Evolutionary conservation across 1,140 invertebrate genomes (phyloP).

Genomic region (Euwallacea similis): DNA sequence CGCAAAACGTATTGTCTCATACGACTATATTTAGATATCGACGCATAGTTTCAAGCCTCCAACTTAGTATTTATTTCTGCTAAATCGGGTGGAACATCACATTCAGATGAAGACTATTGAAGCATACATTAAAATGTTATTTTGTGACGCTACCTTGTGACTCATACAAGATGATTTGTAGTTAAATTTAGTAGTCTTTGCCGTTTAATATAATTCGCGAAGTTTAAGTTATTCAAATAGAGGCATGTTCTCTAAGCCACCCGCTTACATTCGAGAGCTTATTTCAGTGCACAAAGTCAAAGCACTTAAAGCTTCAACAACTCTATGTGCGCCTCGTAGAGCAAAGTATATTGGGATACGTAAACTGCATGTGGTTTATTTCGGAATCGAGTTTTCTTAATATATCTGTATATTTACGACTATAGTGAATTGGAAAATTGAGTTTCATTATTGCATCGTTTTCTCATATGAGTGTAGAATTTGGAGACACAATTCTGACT

Average conservation of each 20-base stretch:
- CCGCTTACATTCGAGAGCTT: too few relatives aligned
- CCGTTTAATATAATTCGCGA: too few relatives aligned
- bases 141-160: not conserved
- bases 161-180: too few relatives aligned
- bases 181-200: too few relatives aligned
- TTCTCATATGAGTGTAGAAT: too few relatives aligned
- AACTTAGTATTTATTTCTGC: conserved; percentile 1
- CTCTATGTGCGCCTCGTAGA: not conserved
- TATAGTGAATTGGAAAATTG: too few relatives aligned
- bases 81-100: not conserved
- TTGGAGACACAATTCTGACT: too few relatives aligned
- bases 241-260: too few relatives aligned
- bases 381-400: not conserved
- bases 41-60: not conserved
- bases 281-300: conserved; percentile 8
- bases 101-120: too few relatives aligned
- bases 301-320: conserved; percentile 5
- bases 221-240: too few relatives aligned
- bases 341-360: not conserved
- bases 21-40: conserved; percentile 23
- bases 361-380: conserved; percentile 5
- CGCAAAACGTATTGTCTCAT: conserved; percentile 15
- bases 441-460: too few relatives aligned
- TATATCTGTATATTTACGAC: not conserved
- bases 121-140: too few relatives aligned